Conservation (phyloP, 1,140 invertebrate species). For the Drosophila nigromelanica region DNA sequence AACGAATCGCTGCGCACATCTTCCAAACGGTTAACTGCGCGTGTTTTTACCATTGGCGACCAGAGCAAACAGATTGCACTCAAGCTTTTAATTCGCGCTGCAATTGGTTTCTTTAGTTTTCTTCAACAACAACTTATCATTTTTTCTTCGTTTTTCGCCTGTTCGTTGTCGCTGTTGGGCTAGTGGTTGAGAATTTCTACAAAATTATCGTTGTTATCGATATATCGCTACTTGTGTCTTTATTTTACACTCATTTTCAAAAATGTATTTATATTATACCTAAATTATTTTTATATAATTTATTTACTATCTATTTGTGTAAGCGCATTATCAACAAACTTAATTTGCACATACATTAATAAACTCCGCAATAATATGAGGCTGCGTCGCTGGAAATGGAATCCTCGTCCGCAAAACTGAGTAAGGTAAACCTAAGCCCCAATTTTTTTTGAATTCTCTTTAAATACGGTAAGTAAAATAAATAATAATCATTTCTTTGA, state of each 20-base stretch:
- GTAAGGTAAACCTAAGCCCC: too few relatives aligned
- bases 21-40: slow-evolving; percentile 27
- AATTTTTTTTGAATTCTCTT: too few relatives aligned
- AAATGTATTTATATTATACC: too few relatives aligned
- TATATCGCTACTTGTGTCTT: not conserved
- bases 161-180: slow-evolving; percentile 39
- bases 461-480: too few relatives aligned
- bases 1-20: slow-evolving; percentile 50
- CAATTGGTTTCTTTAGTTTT: slow-evolving; percentile 6
- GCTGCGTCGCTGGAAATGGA: too few relatives aligned
- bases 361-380: too few relatives aligned
- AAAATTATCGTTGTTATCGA: slow-evolving; percentile 14
- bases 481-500: not conserved
- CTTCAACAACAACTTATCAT: slow-evolving; percentile 37
- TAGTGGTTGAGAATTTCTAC: slow-evolving; percentile 30
- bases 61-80: slow-evolving; percentile 5
- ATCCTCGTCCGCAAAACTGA: too few relatives aligned
- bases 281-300: too few relatives aligned
- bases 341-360: too few relatives aligned
- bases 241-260: too few relatives aligned
- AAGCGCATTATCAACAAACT: too few relatives aligned
- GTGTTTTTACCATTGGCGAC: slow-evolving; percentile 21
- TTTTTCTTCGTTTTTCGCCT: slow-evolving; percentile 27
- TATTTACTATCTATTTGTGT: too few relatives aligned
- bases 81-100: slow-evolving; percentile 4